Base-by-base conservation (phyloP, 2,113 vertebrate genomes). In the Spheniscus mendiculus region DNA sequence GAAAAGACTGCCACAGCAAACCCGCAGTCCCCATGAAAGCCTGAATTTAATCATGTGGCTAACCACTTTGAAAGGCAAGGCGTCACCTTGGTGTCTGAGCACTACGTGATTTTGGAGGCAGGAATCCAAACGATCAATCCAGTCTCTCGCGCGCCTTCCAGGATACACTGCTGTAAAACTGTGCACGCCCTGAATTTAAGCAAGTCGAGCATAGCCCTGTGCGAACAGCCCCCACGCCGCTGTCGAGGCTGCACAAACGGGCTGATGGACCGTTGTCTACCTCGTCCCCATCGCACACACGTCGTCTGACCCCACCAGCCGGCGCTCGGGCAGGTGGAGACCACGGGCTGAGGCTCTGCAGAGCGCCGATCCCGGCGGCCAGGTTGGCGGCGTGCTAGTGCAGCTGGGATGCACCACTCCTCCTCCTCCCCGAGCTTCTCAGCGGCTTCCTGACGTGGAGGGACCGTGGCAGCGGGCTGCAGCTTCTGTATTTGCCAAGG, bases 301-400 rank as follows among this genome's bases (percentile, higher is more conserved):
- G 0, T 3, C 5, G 16, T 6, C 34, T 9, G 69, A 2, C 15
- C 4, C 42, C 56, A 5, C 34, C 59, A 32, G 73, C 69, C 6
- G 29, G 5, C 2, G 0, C 65, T 38, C 0, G 6, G 87, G 49
- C 78, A 66, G 26, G 22, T 1, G 36, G 10, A 29, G 50, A 8
- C 30, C 17, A 0, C 0, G 3, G 40, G 73, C n/a, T 2, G 6
- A 6, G 56, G 76, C 67, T 55, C 56, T 38, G 76, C 76, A 10
- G n/a, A 27, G 45, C 0, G 0, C 27, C 32, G 3, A 3, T 2
- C 9, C n/a, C 3, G 0, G n/a, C 2, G 2, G 9, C 63, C 42
- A 1, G 53, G 79, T 6, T 20, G 56, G 34, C 15, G 8, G 25
- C n/a, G 12, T 6, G 40, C 69, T 38, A 1, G 8, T 10, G 8